A percentile compares a stretch with the other conserved stretches of the same genome.
Conservation (phyloP, 2,888 invertebrate species). For the Lochmaea crataegi region DNA sequence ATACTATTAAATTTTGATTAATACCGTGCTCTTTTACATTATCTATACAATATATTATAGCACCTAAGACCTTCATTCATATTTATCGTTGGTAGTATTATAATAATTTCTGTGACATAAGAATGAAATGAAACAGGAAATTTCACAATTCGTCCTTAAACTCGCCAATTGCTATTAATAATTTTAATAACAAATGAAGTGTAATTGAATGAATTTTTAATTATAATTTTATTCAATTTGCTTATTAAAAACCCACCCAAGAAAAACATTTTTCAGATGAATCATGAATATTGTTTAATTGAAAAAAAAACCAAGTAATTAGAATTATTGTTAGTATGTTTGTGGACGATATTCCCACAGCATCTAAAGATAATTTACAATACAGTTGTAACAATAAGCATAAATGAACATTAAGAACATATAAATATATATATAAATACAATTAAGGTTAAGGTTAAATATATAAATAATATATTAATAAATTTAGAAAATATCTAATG, state of each 20-base stretch:
- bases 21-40: no score
- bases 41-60: background rate
- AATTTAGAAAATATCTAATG: no score
- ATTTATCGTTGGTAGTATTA: background rate
- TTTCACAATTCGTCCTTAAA: constrained; percentile 11
- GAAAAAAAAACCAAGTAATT: no score
- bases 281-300: background rate
- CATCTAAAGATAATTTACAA: no score
- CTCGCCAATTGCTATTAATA: background rate
- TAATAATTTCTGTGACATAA: constrained; percentile 2
- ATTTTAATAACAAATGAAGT: constrained; percentile 1
- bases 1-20: no score
- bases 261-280: background rate
- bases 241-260: background rate
- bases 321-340: no score
- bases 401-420: no score
- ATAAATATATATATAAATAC: no score
- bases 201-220: background rate
- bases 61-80: background rate
- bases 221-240: background rate
- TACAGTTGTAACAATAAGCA: no score
- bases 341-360: no score
- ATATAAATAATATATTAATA: no score
- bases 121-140: constrained; percentile 7
- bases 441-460: no score